Percentiles rank a stretch among this genome's conserved stretches.
phyloP scores from a whole-genome alignment of 1,140 invertebrate genomes.

The Anastatus disparis region DNA sequence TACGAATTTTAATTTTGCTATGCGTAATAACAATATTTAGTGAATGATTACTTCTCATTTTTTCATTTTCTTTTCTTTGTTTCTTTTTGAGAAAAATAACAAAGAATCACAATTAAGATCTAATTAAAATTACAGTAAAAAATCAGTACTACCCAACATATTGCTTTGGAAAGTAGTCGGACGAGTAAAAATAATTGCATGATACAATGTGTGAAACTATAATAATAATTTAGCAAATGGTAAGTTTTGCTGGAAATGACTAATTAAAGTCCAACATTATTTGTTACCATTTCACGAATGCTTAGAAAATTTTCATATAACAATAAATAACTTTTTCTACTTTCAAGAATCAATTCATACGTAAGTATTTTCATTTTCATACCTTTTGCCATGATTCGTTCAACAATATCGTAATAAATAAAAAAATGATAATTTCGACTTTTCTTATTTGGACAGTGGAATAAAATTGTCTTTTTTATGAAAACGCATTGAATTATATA shows the following conservation, averaged over 20 bases:
- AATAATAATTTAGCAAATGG: background rate
- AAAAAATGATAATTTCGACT: conserved; percentile 5
- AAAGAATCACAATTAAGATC: too few relatives aligned
- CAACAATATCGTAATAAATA: conserved; percentile 1
- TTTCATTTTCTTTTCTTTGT: too few relatives aligned
- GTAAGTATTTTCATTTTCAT: background rate
- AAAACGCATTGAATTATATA: conserved; percentile 10
- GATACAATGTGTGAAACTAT: background rate
- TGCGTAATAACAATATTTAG: too few relatives aligned
- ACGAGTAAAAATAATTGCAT: background rate
- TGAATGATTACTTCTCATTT: too few relatives aligned
- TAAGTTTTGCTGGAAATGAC: background rate
- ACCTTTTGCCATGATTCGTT: background rate
- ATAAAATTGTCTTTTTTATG: conserved; percentile 24
- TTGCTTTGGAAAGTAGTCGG: conserved; percentile 2
- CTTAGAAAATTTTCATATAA: background rate
- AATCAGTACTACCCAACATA: background rate
- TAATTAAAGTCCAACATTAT: background rate
- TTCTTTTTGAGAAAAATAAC: too few relatives aligned
- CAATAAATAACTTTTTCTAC: background rate
- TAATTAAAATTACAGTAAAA: background rate
- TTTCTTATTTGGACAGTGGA: conserved; percentile 8
- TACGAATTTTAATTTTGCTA: too few relatives aligned
- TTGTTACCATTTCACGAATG: background rate
- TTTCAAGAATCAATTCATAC: background rate